These are phyloP conservation scores for Sitophilus oryzae DNA, from an alignment of 1,140 invertebrate genomes.

Conservation along the genomic window DNA sequence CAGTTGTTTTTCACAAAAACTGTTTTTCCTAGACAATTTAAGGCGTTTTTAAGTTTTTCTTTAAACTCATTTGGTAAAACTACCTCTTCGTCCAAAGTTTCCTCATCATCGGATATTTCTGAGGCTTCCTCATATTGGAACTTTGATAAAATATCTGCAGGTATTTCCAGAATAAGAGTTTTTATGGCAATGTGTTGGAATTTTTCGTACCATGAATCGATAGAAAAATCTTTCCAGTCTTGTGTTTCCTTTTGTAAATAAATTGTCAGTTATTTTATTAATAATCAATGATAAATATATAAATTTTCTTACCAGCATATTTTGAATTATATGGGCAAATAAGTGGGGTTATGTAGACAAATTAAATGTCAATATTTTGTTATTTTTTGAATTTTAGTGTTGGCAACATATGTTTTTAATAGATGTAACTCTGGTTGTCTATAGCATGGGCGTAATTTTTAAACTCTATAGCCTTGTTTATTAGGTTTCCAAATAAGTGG, in stretches of 20 bases:
- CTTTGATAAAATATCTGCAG: conserved; percentile 29
- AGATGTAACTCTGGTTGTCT: too few relatives aligned
- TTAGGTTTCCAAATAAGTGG: too few relatives aligned
- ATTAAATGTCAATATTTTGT: too few relatives aligned
- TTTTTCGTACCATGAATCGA: conserved; percentile 34
- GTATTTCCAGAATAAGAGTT: conserved; percentile 35
- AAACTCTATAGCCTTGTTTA: too few relatives aligned
- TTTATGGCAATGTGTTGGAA: conserved; percentile 34
- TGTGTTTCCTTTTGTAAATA: conserved; percentile 38
- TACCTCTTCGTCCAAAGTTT: conserved; percentile 1
- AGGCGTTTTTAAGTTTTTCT: conserved; percentile 33
- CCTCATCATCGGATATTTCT: conserved; percentile 19
- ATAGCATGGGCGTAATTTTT: too few relatives aligned
- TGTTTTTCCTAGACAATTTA: conserved; percentile 30
- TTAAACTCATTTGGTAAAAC: conserved; percentile 16
- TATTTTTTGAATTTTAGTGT: too few relatives aligned
- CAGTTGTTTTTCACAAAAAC: conserved; percentile 42
- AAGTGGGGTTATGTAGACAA: too few relatives aligned
- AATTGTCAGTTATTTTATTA: too few relatives aligned
- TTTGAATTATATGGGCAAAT: too few relatives aligned
- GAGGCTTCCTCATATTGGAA: conserved; percentile 26
- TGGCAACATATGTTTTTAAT: too few relatives aligned
- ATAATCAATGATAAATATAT: too few relatives aligned
- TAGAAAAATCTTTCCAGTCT: conserved; percentile 39
- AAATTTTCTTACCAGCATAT: too few relatives aligned